These are phyloP conservation scores for Caradrina clavipalpis DNA, from an alignment of 2,888 invertebrate genomes.

Conservation along the genomic window DNA sequence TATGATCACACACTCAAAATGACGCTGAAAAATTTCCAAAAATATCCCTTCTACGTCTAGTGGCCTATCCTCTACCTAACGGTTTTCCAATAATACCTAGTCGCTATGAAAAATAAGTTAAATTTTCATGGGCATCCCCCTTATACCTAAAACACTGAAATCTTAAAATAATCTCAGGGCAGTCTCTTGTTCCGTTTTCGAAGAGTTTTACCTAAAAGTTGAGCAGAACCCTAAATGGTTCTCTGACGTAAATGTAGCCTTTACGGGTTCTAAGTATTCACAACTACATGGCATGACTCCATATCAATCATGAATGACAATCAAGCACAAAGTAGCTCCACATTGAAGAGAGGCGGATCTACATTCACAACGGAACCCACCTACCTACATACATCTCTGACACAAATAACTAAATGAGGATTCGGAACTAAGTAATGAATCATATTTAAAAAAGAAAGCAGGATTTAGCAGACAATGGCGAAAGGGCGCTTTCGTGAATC, in stretches of 20 bases:
- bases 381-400: conserved; percentile 39
- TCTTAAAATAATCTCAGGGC: background rate
- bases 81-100: background rate
- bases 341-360: conserved; percentile 51
- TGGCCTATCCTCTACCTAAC: too few species aligned
- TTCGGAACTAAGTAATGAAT: conserved; percentile 50
- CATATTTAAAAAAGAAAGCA: conserved; percentile 58
- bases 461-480: conserved; percentile 38
- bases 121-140: background rate
- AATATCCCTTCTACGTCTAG: background rate
- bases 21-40: background rate
- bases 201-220: conserved; percentile 35
- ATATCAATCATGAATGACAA: conserved; percentile 50
- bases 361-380: conserved; percentile 28
- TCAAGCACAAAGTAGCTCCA: conserved; percentile 38
- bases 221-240: conserved; percentile 37
- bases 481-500: conserved; percentile 42
- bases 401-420: conserved; percentile 45
- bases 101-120: background rate
- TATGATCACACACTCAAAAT: background rate
- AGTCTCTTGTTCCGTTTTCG: conserved; percentile 18
- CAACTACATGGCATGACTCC: conserved; percentile 37
- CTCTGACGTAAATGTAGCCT: conserved; percentile 38
- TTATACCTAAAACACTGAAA: conserved; percentile 2
- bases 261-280: conserved; percentile 32